Evolutionary conservation across 2,797 vertebrate genomes (phyloP).

Genomic region (Labroides dimidiatus): DNA sequence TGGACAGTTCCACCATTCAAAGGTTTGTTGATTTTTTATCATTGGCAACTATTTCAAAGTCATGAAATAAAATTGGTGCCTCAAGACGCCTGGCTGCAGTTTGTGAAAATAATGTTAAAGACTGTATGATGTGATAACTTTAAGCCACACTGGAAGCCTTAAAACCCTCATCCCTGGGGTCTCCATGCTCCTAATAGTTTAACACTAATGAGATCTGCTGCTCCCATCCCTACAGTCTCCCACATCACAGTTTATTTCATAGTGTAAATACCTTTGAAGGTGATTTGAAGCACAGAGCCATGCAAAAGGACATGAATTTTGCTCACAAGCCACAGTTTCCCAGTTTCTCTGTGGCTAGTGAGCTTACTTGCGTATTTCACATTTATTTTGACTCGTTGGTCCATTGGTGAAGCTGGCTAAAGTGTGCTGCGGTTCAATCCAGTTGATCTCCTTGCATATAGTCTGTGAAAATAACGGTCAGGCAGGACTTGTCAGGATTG

Average conservation of each 20-base stretch:
- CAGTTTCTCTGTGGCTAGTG: too few relatives aligned
- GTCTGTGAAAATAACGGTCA: slow-evolving; percentile 73
- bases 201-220: slow-evolving; percentile 79
- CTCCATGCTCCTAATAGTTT: slow-evolving; percentile 72
- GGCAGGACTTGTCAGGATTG: slow-evolving; percentile 70
- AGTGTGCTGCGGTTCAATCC: slow-evolving; percentile 38
- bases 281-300: slow-evolving; percentile 39
- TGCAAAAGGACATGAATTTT: slow-evolving; percentile 22
- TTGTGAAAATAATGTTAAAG: slow-evolving; percentile 52
- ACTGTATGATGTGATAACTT: slow-evolving; percentile 63
- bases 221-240: slow-evolving; percentile 58
- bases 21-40: slow-evolving; percentile 16
- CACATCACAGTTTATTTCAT: slow-evolving; percentile 66
- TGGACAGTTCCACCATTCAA: neutral
- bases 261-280: slow-evolving; percentile 77
- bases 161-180: slow-evolving; percentile 61
- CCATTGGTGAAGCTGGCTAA: slow-evolving; percentile 47
- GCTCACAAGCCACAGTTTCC: slow-evolving; percentile 38
- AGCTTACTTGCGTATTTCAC: slow-evolving; percentile 48
- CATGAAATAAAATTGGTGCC: neutral
- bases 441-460: slow-evolving; percentile 59
- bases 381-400: slow-evolving; percentile 61
- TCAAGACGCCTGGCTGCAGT: slow-evolving; percentile 20
- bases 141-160: slow-evolving; percentile 62
- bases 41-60: slow-evolving; percentile 32